Evolutionary conservation across 2,888 invertebrate genomes (phyloP), one percentile per base, ranked within the genome.

Genomic region (Odontothrips loti): DNA sequence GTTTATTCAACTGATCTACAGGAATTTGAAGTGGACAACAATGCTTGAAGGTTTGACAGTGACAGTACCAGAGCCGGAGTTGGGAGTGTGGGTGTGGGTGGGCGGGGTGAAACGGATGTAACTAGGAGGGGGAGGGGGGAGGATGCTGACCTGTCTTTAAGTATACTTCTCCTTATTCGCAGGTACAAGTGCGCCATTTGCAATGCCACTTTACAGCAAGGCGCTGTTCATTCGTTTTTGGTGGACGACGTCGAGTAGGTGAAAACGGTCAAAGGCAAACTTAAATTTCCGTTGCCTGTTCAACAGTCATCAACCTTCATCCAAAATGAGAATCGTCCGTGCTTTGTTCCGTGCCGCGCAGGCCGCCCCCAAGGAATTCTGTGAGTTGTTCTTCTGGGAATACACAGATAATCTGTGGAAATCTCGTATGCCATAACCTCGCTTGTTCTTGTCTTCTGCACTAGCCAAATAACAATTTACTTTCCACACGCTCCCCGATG

Each of bases 221-320:
- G 58, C 58, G 58, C 58, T 58, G 10, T n/a, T 58, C 58, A 4
- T 17, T n/a, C n/a, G 58, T n/a, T 17, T 17, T n/a, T 58, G 58
- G 15, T 51, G 15, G 10, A 6, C 20, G n/a, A 58, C 20, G 17
- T 27, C 68, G n/a, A 27, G 11, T 75, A 23, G 68, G 68, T 75
- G 68, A 75, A 75, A 23, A 27, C 68, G 68, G 68, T 75, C 68
- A 75, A 75, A 75, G 68, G 68, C 68, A 75, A 27, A 27, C 27
- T 27, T 10, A 23, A 12, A 12, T 23, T 75, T 75, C 27, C 27
- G 23, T 75, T 9, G 12, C 27, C 12, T 27, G 23, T 11, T 8
- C 27, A 23, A 12, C 68, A 75, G 68, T 23, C 27, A 27, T 27
- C 23, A 27, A 75, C 27, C 27, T 12, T 4, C 0, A 27, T 23